Conservation (phyloP, 2,888 invertebrate genomes). For the Ceramica pisi region DNA sequence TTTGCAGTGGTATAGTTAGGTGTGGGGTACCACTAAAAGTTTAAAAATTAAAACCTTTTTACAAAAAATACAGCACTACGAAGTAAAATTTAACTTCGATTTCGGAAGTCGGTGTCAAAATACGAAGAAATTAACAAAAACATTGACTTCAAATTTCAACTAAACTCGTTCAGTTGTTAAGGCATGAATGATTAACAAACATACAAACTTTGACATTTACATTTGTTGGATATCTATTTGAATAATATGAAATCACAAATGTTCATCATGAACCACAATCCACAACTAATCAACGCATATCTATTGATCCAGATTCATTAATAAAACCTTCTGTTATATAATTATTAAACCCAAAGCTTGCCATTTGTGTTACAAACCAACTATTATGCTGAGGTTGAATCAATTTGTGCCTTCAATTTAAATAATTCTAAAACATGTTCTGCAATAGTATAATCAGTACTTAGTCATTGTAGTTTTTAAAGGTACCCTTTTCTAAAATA, state of each 20-base stretch:
- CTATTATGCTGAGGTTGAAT: conserved; percentile 8
- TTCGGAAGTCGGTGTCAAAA: no score
- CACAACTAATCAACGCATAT: conserved; percentile 47
- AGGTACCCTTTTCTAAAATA: no score
- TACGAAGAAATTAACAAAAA: no score
- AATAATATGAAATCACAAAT: neutral
- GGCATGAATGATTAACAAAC: neutral
- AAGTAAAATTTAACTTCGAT: no score
- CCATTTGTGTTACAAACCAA: conserved; percentile 23
- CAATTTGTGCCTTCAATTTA: neutral
- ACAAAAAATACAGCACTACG: no score
- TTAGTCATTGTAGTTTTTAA: no score
- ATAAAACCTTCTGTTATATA: conserved; percentile 13
- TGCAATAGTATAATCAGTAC: no score
- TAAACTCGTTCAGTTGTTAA: neutral
- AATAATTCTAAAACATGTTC: conserved; percentile 17
- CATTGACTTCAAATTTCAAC: neutral
- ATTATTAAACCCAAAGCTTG: conserved; percentile 14
- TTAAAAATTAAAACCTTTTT: no score
- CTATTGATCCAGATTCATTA: conserved; percentile 39
- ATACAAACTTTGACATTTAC: neutral
- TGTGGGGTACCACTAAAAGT: no score
- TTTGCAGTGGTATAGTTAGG: no score
- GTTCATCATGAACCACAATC: neutral
- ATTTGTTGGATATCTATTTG: neutral